Conservation (phyloP, 2,113 vertebrate genomes). For the Cyphotilapia sp. region DNA sequence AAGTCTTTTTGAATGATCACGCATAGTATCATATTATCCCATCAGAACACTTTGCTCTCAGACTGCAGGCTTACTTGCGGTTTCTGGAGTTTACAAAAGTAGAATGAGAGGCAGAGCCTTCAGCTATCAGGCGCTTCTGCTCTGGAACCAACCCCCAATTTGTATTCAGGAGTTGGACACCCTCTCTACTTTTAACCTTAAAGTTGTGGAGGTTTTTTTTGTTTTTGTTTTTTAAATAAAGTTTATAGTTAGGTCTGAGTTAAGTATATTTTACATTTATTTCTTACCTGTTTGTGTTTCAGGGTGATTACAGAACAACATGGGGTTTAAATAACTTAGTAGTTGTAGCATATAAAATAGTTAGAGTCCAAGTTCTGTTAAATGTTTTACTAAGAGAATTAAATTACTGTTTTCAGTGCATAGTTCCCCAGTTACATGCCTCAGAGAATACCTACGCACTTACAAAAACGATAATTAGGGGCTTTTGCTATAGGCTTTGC, state of each 20-base stretch:
- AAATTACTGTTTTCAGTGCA: constrained; percentile 6
- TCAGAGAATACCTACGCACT: background rate
- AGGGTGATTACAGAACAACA: background rate
- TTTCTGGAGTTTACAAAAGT: background rate
- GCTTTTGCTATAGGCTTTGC: constrained; percentile 13
- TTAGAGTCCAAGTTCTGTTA: background rate
- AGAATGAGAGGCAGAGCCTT: background rate
- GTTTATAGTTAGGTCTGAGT: background rate
- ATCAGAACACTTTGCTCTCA: background rate
- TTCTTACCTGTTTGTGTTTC: background rate
- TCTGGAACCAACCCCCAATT: background rate
- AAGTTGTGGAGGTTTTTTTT: background rate
- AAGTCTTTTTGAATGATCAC: background rate
- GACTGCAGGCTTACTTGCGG: background rate
- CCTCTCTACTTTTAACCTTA: background rate
- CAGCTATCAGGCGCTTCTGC: background rate
- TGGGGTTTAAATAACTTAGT: background rate
- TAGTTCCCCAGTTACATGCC: background rate
- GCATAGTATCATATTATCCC: background rate
- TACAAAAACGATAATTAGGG: constrained; percentile 23
- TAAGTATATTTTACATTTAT: background rate
- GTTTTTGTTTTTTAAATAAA: fast-evolving
- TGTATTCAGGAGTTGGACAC: background rate
- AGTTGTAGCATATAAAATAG: background rate
- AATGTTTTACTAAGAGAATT: background rate